Evolutionary conservation across 2,888 invertebrate genomes (phyloP).

Genomic region (Mesorhabditis spiculigera): DNA sequence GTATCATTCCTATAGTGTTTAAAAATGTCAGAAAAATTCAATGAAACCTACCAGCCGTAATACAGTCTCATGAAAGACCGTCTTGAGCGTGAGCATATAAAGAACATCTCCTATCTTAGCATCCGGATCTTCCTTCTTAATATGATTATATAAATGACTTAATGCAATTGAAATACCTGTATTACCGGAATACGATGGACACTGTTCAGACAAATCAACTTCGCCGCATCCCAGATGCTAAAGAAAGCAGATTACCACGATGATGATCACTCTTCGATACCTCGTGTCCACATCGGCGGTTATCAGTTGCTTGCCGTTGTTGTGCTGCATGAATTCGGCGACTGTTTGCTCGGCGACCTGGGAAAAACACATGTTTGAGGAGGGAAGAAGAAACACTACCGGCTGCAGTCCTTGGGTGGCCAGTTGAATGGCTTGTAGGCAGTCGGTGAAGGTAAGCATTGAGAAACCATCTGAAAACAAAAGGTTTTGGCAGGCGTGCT

Average conservation of each 20-base stretch:
- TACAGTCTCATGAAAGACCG: slow-evolving; percentile 47
- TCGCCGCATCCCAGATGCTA: slow-evolving; percentile 55
- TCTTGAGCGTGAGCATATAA: slow-evolving; percentile 42
- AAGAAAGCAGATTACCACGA: slow-evolving; percentile 13
- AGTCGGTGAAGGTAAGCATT: slow-evolving; percentile 46
- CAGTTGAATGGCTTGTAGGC: slow-evolving; percentile 38
- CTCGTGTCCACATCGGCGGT: slow-evolving; percentile 12
- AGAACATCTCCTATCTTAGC: slow-evolving; percentile 32
- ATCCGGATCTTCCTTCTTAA: slow-evolving; percentile 22
- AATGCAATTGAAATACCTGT: background rate
- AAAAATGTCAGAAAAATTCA: background rate
- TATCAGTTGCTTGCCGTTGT: slow-evolving; percentile 15
- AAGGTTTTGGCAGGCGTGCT: background rate
- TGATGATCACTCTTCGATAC: background rate
- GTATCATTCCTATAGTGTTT: background rate
- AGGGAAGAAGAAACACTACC: slow-evolving; percentile 7
- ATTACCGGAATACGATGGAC: slow-evolving; percentile 50
- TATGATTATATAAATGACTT: too few species aligned
- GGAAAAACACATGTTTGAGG: too few species aligned
- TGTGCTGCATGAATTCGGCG: slow-evolving; percentile 17
- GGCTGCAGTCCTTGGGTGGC: slow-evolving; percentile 32
- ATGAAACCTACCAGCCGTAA: slow-evolving; percentile 34
- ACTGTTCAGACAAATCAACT: slow-evolving; percentile 47
- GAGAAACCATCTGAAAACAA: slow-evolving; percentile 14
- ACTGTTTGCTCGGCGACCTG: slow-evolving; percentile 27